Evolutionary conservation across 2,797 vertebrate genomes (phyloP).

Genomic region (Adrianichthys oophorus): DNA sequence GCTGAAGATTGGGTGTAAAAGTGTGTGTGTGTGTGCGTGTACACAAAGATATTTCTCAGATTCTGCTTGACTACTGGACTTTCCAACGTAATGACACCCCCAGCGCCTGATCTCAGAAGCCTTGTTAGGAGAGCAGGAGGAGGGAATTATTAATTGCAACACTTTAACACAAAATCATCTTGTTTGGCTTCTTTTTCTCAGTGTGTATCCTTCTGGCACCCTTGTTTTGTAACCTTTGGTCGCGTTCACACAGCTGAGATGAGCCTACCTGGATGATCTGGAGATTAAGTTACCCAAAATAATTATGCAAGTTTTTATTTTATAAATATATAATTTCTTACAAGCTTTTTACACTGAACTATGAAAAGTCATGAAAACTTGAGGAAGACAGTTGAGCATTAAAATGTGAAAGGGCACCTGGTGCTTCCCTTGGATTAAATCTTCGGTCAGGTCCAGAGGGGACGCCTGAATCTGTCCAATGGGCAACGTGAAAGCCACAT

Average conservation of each 20-base stretch:
- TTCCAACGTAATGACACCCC: constrained; percentile 62
- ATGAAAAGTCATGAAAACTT: constrained; percentile 65
- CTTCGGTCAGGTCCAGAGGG: constrained; percentile 53
- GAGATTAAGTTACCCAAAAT: constrained; percentile 61
- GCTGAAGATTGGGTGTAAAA: constrained; percentile 38
- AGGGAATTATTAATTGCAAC: constrained; percentile 79
- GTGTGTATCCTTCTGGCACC: constrained; percentile 18
- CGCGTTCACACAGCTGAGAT: constrained; percentile 45
- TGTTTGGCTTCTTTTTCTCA: constrained; percentile 44
- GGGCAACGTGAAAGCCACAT: constrained; percentile 54
- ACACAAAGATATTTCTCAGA: constrained; percentile 60
- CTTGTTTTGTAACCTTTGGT: constrained; percentile 29
- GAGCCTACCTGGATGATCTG: constrained; percentile 48
- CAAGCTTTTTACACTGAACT: constrained; percentile 76
- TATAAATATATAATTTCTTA: constrained; percentile 58
- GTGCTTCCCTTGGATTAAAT: constrained; percentile 57
- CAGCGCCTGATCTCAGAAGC: constrained; percentile 81
- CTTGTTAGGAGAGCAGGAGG: constrained; percentile 76
- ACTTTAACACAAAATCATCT: constrained; percentile 63
- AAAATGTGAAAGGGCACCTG: constrained; percentile 72
- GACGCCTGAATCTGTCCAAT: constrained; percentile 51
- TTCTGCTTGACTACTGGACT: constrained; percentile 80
- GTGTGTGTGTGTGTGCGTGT: constrained; percentile 37
- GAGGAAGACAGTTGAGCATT: constrained; percentile 60
- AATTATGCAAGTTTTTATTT: constrained; percentile 77